phyloP scores from a whole-genome alignment of 2,888 invertebrate species.

The Thumatha senex region DNA sequence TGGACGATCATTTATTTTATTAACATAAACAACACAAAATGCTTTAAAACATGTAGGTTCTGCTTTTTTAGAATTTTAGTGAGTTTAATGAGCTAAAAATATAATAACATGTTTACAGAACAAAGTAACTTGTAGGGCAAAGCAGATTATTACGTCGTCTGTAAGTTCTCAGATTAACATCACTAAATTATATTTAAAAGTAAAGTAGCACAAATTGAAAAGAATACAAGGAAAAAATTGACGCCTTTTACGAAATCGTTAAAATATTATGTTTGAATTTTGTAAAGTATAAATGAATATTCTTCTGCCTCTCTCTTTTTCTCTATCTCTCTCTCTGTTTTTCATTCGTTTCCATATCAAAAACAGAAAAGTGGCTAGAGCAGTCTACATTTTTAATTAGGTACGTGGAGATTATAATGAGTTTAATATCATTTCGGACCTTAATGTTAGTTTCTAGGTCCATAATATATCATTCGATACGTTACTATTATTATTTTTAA shows the following conservation, averaged over 20 bases:
- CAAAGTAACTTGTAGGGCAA: conserved; percentile 11
- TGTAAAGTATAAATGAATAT: no score
- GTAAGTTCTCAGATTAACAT: background rate
- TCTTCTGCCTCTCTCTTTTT: no score
- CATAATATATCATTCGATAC: conserved; percentile 20
- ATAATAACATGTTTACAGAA: conserved; percentile 5
- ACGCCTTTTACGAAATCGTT: no score
- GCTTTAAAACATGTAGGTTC: conserved; percentile 5
- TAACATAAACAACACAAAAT: conserved; percentile 25
- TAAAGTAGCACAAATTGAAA: no score
- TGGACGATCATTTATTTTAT: conserved; percentile 70
- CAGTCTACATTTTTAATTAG: no score
- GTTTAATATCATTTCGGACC: conserved; percentile 18
- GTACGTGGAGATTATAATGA: no score
- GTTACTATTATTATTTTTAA: conserved; percentile 16
- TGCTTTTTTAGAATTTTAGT: conserved; percentile 8
- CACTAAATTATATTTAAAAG: no score
- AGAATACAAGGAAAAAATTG: no score
- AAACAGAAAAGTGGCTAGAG: no score
- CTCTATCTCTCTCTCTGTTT: no score
- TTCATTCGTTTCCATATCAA: no score
- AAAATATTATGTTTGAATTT: no score
- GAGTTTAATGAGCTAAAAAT: conserved; percentile 23
- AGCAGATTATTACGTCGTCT: conserved; percentile 18
- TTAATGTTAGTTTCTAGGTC: conserved; percentile 21